Evolutionary conservation across 2,888 invertebrate genomes (phyloP), one percentile per base, ranked within the genome.

Genomic region (Trichogramma evanescens): DNA sequence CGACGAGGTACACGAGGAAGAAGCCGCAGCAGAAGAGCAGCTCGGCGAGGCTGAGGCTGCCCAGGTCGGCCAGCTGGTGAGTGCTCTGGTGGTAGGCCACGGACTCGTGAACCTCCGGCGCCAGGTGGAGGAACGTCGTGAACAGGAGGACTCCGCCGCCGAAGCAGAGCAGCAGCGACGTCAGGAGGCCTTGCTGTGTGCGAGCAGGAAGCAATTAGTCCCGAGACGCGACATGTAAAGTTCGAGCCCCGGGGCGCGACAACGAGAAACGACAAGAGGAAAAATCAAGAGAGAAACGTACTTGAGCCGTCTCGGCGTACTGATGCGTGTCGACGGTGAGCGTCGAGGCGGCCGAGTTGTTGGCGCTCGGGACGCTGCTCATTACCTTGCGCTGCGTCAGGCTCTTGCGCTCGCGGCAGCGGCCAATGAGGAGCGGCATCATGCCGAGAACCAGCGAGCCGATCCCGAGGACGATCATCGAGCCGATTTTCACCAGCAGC

Each of bases 131-230:
- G 70, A 86, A 85, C 7, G 84, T 84, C 13, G 86, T 86, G 71
- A 83, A 85, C 9, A 86, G 77, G 39, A 86, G 76, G 6, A 86
- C 86, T 10, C 86, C 86, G 39, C 86, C 86, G 10, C 86, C 86
- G 71, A 86, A 85, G 70, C 85, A 85, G 53, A 86, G 77, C 56
- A 86, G 73, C 65, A 85, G 72, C 3, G 84, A 84, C 48, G 85
- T 81, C 64, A 81, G 69, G 9, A 84, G 73, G 69, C 82, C 81
- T 71, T 82, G 77, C 62, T 76, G 56, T 62, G 39, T 46, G 53
- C 6, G 26, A 49, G 10, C 45, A 50, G 41, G n/a, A 39, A 43
- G 9, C 4, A 40, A 58, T 63, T 62, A 59, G 63, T 58, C 64
- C 63, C 4, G 61, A 58, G 43, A 58, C 44, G 49, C 26, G 26